Evolutionary conservation across 1,140 invertebrate genomes (phyloP), one percentile per base, ranked within the genome.

Genomic region (Pachypsylla venusta): DNA sequence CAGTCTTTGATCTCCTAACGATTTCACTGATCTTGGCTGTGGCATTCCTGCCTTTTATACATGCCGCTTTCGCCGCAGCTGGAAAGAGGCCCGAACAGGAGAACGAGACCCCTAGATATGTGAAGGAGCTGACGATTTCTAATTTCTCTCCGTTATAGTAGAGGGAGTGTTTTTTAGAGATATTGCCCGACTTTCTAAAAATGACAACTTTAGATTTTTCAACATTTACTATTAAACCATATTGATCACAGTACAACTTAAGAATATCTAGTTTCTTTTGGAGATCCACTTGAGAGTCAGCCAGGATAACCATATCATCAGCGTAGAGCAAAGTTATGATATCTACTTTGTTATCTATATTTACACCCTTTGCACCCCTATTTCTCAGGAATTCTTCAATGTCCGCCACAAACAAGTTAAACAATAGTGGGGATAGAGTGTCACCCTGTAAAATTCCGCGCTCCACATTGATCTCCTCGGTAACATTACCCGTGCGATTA

Each of bases 161-260:
- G 22, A 39, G n/a, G n/a, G n/a, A n/a, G n/a, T n/a, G 55, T 13
- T 25, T 10, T 39, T 54, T 30, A 12, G 20, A 27, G 3, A 54
- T 1, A 27, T 35, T 58, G 2, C 66, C 61, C 0, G 63, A 61
- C 25, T 59, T 57, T 42, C 55, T 30, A 57, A 65, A 65, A 40
- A 64, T 54, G 16, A 67, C 28, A 28, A 65, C 56, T 53, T 64
- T 67, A 10, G 63, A 64, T 62, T 67, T 67, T n/a, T 58, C 60
- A 12, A 58, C 39, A 28, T 65, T 65, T 2, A 65, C 59, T 26
- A 20, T 56, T n/a, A 63, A 35, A 12, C 54, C 55, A 54, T 61
- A 61, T 1, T 28, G 0, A 13, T 25, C 48, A 40, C 63, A 65
- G 55, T 64, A 67, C 24, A 60, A 40, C 42, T 59, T 28, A 19